phyloP scores from a whole-genome alignment of 2,113 vertebrate genomes.

The Lagopus leucura region DNA sequence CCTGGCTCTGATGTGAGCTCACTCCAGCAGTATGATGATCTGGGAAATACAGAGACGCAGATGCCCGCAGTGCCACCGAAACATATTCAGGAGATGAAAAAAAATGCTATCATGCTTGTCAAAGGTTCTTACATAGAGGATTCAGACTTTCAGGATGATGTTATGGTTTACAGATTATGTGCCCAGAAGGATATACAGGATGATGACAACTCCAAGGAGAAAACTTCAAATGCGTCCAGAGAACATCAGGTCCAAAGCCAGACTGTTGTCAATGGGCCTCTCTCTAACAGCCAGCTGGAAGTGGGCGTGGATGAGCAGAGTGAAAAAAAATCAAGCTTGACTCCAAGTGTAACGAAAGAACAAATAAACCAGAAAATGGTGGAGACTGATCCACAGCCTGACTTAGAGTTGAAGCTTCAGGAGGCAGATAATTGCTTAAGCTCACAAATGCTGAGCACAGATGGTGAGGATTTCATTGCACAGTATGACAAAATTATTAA shows the following conservation, averaged over 20 bases:
- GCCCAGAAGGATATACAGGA: slow-evolving; percentile 88
- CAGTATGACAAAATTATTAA: slow-evolving; percentile 91
- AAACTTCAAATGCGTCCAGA: not conserved
- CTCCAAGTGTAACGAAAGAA: slow-evolving; percentile 26
- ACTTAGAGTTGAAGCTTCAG: not conserved
- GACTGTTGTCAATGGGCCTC: slow-evolving; percentile 72
- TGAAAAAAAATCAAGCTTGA: slow-evolving; percentile 36
- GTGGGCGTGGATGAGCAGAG: slow-evolving; percentile 31
- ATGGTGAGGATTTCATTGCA: slow-evolving; percentile 84
- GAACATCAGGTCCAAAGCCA: not conserved
- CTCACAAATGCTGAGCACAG: slow-evolving; percentile 22
- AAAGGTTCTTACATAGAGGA: slow-evolving; percentile 95
- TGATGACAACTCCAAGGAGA: not conserved
- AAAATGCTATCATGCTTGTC: slow-evolving; percentile 87
- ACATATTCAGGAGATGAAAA: slow-evolving; percentile 95
- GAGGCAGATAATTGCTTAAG: slow-evolving; percentile 64
- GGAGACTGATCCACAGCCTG: not conserved
- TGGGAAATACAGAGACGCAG: slow-evolving; percentile 22
- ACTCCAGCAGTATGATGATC: not conserved
- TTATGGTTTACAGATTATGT: slow-evolving; percentile 92
- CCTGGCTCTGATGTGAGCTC: slow-evolving; percentile 72
- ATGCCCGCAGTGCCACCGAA: slow-evolving; percentile 80
- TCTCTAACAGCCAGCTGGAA: slow-evolving; percentile 23
- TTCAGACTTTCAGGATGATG: slow-evolving; percentile 94
- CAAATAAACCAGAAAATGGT: not conserved